Evolutionary conservation across 2,113 vertebrate genomes (phyloP).

Genomic region (Carettochelys insculpta): DNA sequence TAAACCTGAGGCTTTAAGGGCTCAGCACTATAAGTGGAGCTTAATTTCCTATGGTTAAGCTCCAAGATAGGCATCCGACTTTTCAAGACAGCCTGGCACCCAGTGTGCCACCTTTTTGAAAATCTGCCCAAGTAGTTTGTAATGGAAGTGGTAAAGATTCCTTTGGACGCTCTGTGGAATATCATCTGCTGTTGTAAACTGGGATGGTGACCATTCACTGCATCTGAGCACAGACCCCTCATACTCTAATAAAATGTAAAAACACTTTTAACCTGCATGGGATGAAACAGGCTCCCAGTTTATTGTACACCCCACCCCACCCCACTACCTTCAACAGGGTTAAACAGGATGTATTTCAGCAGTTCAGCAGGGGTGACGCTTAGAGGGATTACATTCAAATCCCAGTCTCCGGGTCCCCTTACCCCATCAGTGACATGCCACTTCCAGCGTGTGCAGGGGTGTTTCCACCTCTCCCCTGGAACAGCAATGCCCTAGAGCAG

Average conservation of each 20-base stretch:
- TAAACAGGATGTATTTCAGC: no score
- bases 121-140: neutral
- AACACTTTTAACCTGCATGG: neutral
- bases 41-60: neutral
- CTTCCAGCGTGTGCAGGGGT: no score
- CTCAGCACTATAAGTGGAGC: neutral
- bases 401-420: no score
- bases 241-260: neutral
- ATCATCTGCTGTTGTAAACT: slow-evolving; percentile 55
- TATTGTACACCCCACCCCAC: neutral
- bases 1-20: neutral
- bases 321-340: neutral
- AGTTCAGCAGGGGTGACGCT: no score
- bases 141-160: neutral
- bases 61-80: neutral
- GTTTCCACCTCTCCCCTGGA: no score
- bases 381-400: no score
- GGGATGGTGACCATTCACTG: slow-evolving; percentile 43
- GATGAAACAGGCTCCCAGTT: neutral
- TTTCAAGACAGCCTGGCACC: neutral
- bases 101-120: no score
- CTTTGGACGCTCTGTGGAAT: neutral
- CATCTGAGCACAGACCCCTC: neutral
- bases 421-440: no score
- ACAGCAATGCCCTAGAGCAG: no score